These are phyloP conservation scores for Melospiza melodia DNA, from an alignment of 2,113 vertebrate genomes.

Conservation along the genomic window DNA sequence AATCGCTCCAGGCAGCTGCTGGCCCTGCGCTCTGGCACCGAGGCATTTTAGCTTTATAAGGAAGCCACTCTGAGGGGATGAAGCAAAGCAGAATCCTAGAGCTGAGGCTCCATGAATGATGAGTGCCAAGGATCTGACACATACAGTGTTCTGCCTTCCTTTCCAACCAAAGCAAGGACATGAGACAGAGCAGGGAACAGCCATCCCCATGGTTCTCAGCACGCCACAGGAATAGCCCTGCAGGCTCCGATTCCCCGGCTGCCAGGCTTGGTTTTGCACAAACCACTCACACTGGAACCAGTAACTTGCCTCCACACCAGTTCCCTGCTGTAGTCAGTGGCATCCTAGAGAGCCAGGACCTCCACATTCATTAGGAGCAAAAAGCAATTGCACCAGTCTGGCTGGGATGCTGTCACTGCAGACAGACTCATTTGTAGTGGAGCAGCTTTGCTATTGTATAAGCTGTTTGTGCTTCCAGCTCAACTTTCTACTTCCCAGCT, in stretches of 20 bases:
- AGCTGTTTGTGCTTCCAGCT: neutral
- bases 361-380: accelerated
- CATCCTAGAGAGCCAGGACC: neutral
- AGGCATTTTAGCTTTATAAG: constrained; percentile 32
- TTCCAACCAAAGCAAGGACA: neutral
- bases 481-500: neutral
- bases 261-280: neutral
- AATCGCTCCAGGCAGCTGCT: neutral
- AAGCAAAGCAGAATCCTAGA: neutral
- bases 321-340: neutral
- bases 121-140: neutral
- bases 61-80: neutral
- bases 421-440: neutral
- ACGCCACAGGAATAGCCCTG: neutral
- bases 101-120: neutral
- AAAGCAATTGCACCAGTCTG: neutral
- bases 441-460: neutral
- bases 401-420: neutral
- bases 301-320: neutral
- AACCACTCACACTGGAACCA: neutral
- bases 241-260: neutral
- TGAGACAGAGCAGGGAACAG: neutral
- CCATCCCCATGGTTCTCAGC: accelerated
- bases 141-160: neutral
- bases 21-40: accelerated